phyloP scores from a whole-genome alignment of 2,888 invertebrate species.

The Drosophila neoperkinsi region DNA sequence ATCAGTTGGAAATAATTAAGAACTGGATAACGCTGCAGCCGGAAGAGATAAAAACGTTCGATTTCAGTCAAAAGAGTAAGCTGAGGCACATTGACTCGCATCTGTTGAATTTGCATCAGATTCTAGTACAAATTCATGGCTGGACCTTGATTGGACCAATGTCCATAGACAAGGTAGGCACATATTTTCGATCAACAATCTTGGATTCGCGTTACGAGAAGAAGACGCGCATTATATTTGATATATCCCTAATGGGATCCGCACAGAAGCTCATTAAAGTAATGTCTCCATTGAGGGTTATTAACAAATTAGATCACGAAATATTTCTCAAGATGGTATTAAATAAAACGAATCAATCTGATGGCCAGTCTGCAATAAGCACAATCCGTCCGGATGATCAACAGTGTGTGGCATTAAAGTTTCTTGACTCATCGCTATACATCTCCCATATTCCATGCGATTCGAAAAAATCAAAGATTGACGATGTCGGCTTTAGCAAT shows the following conservation, averaged over 20 bases:
- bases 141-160: conserved; percentile 95
- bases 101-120: conserved; percentile 92
- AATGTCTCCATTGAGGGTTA: conserved; percentile 93
- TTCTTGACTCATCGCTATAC: conserved; percentile 90
- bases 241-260: conserved; percentile 95
- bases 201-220: conserved; percentile 78
- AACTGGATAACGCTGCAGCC: conserved; percentile 91
- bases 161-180: conserved; percentile 97
- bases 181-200: conserved; percentile 92
- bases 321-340: conserved; percentile 90
- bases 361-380: conserved; percentile 82
- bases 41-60: conserved; percentile 93
- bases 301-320: conserved; percentile 90
- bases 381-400: conserved; percentile 86
- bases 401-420: conserved; percentile 91
- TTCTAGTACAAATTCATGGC: conserved; percentile 94
- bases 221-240: conserved; percentile 94
- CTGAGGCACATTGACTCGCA: conserved; percentile 91
- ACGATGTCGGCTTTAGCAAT: conserved; percentile 81
- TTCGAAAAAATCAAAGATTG: conserved; percentile 29
- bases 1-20: conserved; percentile 77
- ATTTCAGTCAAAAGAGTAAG: conserved; percentile 92
- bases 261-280: conserved; percentile 95
- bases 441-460: conserved; percentile 86
- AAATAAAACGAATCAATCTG: conserved; percentile 68